A percentile compares a stretch with the other conserved stretches of the same genome.
Conservation (phyloP, 2,113 vertebrate genomes). For the Eretmochelys imbricata region DNA sequence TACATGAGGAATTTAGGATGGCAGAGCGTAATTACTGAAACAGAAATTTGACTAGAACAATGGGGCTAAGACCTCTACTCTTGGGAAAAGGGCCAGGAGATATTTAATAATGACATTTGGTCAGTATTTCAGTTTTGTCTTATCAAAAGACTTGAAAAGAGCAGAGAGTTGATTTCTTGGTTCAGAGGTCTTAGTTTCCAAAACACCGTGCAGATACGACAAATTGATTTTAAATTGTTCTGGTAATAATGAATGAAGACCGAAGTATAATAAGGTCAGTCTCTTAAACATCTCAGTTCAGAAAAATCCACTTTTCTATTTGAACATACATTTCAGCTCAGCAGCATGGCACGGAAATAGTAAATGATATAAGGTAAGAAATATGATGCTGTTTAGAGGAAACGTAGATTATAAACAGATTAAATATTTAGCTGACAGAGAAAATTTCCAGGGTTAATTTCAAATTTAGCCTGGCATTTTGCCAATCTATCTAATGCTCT, state of each 20-base stretch:
- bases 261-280: constrained; percentile 46
- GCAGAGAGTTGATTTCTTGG: background rate
- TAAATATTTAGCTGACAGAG: constrained; percentile 63
- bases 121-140: background rate
- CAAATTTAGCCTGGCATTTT: constrained; percentile 33
- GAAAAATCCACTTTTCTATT: constrained; percentile 30
- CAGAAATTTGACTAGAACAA: background rate
- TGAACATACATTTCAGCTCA: constrained; percentile 23
- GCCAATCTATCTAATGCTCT: constrained; percentile 36
- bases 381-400: constrained; percentile 60
- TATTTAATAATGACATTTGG: background rate
- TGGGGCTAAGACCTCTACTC: background rate
- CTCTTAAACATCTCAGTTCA: constrained; percentile 3
- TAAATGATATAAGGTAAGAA: constrained; percentile 56
- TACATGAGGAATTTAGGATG: background rate
- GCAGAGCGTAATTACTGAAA: background rate
- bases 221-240: constrained; percentile 58
- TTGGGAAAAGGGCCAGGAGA: fast-evolving
- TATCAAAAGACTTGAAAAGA: background rate
- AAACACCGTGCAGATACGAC: constrained; percentile 6
- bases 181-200: constrained; percentile 10
- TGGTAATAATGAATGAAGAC: constrained; percentile 48
- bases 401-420: constrained; percentile 67
- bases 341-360: constrained; percentile 34
- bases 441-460: background rate